phyloP scores from a whole-genome alignment of 2,797 vertebrate species.

The Phyllotis vaccarum region DNA sequence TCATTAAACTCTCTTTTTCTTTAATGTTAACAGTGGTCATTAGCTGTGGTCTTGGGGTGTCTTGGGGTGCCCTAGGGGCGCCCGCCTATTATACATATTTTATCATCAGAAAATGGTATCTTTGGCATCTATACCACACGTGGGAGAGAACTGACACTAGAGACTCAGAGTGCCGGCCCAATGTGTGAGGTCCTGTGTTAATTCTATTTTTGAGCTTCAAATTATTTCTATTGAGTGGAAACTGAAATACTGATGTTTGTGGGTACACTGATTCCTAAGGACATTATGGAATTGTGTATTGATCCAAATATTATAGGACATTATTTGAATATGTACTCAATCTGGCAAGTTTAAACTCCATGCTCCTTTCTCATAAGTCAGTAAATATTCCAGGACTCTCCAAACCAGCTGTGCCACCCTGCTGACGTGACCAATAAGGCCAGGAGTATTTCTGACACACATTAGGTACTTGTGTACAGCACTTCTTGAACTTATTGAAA shows the following conservation, averaged over 20 bases:
- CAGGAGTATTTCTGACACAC: neutral
- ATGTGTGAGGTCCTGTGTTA: neutral
- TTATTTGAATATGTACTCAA: neutral
- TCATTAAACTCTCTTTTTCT: too few relatives aligned
- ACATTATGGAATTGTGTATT: neutral
- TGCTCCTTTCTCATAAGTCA: neutral
- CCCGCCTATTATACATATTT: too few relatives aligned
- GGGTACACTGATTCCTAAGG: neutral
- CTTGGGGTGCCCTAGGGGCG: too few relatives aligned
- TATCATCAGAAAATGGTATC: neutral
- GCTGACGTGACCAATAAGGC: neutral
- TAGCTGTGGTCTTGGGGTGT: too few relatives aligned
- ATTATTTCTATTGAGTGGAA: neutral
- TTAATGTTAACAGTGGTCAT: too few relatives aligned
- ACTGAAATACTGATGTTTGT: neutral
- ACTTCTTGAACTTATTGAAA: neutral
- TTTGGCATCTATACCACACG: neutral
- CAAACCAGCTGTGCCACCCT: fast-evolving
- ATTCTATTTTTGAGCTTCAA: neutral
- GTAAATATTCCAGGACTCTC: neutral
- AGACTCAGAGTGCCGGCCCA: neutral
- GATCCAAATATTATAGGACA: neutral
- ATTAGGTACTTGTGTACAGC: neutral
- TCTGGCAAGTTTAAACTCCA: neutral
- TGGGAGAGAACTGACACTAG: neutral